Base-by-base conservation (phyloP, 2,113 vertebrate species). In the Erinaceus europaeus region DNA sequence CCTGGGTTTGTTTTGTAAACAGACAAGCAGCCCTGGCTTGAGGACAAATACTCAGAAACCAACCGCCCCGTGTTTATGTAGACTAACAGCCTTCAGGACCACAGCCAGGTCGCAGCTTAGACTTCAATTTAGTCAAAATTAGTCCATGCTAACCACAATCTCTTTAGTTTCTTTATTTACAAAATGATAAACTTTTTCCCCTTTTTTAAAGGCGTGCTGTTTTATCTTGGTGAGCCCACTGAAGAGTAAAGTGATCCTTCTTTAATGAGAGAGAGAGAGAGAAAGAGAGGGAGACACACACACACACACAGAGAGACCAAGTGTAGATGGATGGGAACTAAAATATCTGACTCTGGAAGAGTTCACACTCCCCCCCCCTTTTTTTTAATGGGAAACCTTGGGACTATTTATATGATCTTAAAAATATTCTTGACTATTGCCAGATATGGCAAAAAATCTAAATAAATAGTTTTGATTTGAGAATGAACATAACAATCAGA, bases 1-100 rank as follows among this genome's bases (percentile, higher is more conserved):
- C 92, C 85, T n/a, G 76, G 90, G 84, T 21, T 34, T 96, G 83
- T 95, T 95, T 95, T 95, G 95, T 95, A 96, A 97, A 96, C 92
- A 96, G 92, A 92, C 89, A 77, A 11, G 65, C 42, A 89, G 93
- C 86, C 89, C 52, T 79, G 71, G 91, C 94, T 88, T 95, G 94
- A 93, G 94, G n/a, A 81, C 44, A 92, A 92, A 64, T 29, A 48
- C 68, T 55, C 89, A 65, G 78, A 93, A 95, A 79, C 78, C 83
- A 95, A 79, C 78, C 83, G 15, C 94, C 81, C 80, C 71, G 82
- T 76, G 90, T 91, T 94, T 95, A 87, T 95, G 38, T 65, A 90
- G 90, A 90, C 90, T 94, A 94, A 96, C 95, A 94, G 94, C 89
- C 90, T 92, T 94, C 84, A 91, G 96, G 92, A 92, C 93, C 85